phyloP scores from a whole-genome alignment of 53 echinoderm and acorn worm species.

The Patiria pectinifera region DNA sequence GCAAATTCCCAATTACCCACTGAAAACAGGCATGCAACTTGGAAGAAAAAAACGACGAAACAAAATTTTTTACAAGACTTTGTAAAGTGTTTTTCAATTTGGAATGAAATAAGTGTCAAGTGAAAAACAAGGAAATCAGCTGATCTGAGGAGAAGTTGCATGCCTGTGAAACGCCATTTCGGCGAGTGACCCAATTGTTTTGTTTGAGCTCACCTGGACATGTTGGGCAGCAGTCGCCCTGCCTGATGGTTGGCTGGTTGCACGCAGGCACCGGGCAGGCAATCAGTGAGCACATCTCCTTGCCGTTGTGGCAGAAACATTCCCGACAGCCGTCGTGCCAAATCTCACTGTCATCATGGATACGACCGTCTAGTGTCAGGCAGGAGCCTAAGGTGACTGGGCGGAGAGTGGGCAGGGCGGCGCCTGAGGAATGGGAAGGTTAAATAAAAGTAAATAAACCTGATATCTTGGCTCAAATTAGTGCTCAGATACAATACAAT shows the following conservation, averaged over 20 bases:
- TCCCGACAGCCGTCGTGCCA: conserved; percentile 99
- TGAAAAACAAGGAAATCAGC: no score
- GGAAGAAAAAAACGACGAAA: no score
- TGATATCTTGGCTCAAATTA: not conserved
- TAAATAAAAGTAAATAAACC: no score
- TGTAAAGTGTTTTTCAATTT: no score
- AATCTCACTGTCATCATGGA: conserved; percentile 92
- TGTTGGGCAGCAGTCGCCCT: conserved; percentile 91
- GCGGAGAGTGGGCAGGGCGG: conserved; percentile 48
- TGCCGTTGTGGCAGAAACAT: conserved; percentile 97
- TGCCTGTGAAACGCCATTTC: no score
- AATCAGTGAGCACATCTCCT: conserved; percentile 97
- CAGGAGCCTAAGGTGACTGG: conserved; percentile 65
- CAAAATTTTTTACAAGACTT: no score
- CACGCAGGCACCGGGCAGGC: conserved; percentile 87
- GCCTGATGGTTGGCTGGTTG: conserved; percentile 79
- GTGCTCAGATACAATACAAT: not conserved
- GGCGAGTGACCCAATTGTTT: no score
- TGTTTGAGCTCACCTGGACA: conserved; percentile 73
- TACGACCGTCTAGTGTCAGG: conserved; percentile 61
- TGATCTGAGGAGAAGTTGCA: no score
- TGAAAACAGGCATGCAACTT: no score
- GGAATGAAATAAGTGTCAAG: no score
- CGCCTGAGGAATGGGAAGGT: not conserved
- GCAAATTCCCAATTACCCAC: no score